A percentile compares a stretch with the other conserved stretches of the same genome.
These are phyloP conservation scores for Blastobasis lacticolella DNA, from an alignment of 2,888 invertebrate genomes.

Conservation along the genomic window DNA sequence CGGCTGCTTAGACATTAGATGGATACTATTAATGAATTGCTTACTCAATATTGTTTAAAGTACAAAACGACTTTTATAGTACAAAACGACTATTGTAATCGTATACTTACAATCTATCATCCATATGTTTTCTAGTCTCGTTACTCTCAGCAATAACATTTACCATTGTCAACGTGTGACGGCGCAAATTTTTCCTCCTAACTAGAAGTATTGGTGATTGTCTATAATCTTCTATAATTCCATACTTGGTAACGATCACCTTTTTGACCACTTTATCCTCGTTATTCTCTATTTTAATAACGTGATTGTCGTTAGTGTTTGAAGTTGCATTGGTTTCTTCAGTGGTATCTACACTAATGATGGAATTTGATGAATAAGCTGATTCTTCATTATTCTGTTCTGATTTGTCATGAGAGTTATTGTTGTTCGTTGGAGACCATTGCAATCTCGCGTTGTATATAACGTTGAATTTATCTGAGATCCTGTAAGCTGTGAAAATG, in stretches of 20 bases:
- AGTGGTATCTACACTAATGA: too few relatives aligned
- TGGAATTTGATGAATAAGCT: too few relatives aligned
- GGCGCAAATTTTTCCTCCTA: slow-evolving; percentile 39
- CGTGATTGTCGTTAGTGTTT: too few relatives aligned
- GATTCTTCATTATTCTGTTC: too few relatives aligned
- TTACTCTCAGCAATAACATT: slow-evolving; percentile 59
- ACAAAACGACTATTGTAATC: background rate
- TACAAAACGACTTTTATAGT: too few relatives aligned
- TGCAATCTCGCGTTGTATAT: slow-evolving; percentile 35
- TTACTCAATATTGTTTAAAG: too few relatives aligned
- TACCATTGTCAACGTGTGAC: slow-evolving; percentile 42
- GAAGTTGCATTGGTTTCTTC: too few relatives aligned
- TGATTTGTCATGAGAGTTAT: too few relatives aligned
- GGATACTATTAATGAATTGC: too few relatives aligned
- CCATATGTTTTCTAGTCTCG: slow-evolving; percentile 48
- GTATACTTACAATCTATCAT: slow-evolving; percentile 52
- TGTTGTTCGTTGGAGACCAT: slow-evolving; percentile 28
- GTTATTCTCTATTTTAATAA: background rate
- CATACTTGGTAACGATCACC: slow-evolving; percentile 22
- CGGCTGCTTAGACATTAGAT: too few relatives aligned
- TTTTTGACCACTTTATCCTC: background rate
- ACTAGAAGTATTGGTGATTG: slow-evolving; percentile 31
- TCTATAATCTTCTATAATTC: slow-evolving; percentile 41
- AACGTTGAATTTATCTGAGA: slow-evolving; percentile 33
- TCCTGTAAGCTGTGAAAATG: slow-evolving; percentile 50